Evolutionary conservation across 2,113 vertebrate genomes (phyloP), one percentile per base, ranked within the genome.

Genomic region (Lophotis ruficrista): DNA sequence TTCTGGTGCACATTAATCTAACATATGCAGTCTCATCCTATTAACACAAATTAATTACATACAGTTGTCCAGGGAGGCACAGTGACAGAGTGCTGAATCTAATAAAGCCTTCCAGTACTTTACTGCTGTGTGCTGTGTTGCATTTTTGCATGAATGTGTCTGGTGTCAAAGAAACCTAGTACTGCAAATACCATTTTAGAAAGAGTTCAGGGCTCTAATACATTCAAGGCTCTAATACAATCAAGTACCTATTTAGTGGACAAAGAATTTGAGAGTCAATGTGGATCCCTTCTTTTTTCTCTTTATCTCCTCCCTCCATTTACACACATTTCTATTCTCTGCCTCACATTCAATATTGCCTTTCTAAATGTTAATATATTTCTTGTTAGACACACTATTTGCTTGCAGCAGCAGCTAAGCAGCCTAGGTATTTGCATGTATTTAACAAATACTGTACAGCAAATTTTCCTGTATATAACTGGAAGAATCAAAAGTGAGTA

Each of bases 91-190:
- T n/a, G 48, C 16, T 87, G 77, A 94, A 83, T 87, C 53, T 84
- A 94, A 96, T 90, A 91, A 94, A 92, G 25, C 18, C 43, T 91
- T 76, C 28, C 72, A 57, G 70, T 94, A 43, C n/a, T 62, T 86
- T 19, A 58, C 37, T 88, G 80, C 31, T 75, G n/a, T 27, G n/a
- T 41, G 47, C 50, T 69, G 51, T 77, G 58, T 45, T 73, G 41
- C 68, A 33, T 87, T 83, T 92, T 72, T 65, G 27, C 54, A 65
- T 7, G 14, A 70, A 58, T 65, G 20, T 14, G 8, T 50, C 58
- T 73, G 69, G 28, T 75, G 28, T 54, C 78, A 82, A 73, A 80
- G 51, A 87, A 81, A 77, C 14, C 24, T 37, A 24, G 24, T 28
- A 31, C 15, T 48, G 41, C 28, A 80, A 77, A 88, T n/a, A 43